Conservation (phyloP, 2,113 vertebrate species). For the Chauna torquata region DNA sequence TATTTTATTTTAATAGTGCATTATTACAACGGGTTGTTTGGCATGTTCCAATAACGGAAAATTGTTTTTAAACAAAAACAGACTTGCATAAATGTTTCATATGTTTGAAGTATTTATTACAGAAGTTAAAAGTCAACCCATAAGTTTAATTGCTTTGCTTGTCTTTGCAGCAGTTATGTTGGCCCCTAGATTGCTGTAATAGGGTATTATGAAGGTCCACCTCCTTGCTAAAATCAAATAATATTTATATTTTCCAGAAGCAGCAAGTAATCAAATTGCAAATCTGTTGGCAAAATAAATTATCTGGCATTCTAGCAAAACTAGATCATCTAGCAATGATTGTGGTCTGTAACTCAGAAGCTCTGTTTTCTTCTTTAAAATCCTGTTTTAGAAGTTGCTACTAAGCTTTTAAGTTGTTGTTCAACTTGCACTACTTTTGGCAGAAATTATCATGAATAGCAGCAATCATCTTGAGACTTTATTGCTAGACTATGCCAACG, state of each 20-base stretch:
- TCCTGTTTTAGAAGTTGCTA: neutral
- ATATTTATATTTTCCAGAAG: conserved; percentile 1
- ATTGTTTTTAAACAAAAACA: neutral
- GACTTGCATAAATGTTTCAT: neutral
- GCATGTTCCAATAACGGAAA: neutral
- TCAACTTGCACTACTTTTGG: neutral
- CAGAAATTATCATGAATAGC: neutral
- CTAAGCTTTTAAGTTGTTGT: neutral
- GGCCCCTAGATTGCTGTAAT: neutral
- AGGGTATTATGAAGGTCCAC: neutral
- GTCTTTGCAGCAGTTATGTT: neutral
- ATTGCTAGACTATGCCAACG: neutral
- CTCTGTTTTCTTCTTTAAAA: neutral
- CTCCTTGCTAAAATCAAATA: conserved; percentile 10
- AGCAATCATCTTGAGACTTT: neutral
- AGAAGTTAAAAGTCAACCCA: neutral
- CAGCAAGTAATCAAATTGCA: conserved; percentile 15
- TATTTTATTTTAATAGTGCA: neutral
- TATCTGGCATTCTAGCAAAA: neutral
- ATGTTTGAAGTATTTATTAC: neutral
- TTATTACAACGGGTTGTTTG: neutral
- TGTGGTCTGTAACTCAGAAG: neutral
- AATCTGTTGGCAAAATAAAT: neutral
- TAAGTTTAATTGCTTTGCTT: neutral
- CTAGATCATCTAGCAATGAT: neutral